These are phyloP conservation scores for Rhagium mordax DNA, from an alignment of 2,888 invertebrate species.

Conservation along the genomic window DNA sequence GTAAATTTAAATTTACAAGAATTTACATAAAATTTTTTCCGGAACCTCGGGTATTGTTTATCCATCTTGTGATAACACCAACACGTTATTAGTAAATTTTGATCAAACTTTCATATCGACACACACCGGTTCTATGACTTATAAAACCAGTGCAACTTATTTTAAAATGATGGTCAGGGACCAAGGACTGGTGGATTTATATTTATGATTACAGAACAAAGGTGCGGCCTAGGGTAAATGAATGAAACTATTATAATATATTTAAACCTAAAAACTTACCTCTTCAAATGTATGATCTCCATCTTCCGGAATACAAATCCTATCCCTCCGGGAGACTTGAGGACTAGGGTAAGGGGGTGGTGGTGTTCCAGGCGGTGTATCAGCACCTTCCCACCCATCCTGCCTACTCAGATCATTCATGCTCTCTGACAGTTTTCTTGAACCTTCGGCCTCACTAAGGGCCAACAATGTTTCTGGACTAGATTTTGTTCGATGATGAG, in stretches of 20 bases:
- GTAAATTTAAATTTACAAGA: no score
- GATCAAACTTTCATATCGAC: no score
- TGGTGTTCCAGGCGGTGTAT: conserved; percentile 81
- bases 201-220: no score
- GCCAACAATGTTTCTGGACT: conserved; percentile 75
- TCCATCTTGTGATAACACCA: no score
- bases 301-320: conserved; percentile 52
- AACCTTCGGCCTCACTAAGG: conserved; percentile 66
- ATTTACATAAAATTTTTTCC: no score
- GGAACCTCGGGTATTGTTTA: no score
- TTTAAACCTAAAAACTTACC: conserved; percentile 35
- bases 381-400: conserved; percentile 65
- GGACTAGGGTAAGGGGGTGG: conserved; percentile 85
- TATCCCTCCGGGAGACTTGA: conserved; percentile 57
- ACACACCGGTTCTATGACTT: no score
- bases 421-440: conserved; percentile 75
- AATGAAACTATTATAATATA: not conserved
- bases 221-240: no score
- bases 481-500: conserved; percentile 78
- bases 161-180: no score
- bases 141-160: no score
- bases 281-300: conserved; percentile 52
- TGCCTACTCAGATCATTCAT: conserved; percentile 73
- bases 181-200: no score
- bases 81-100: no score